Base-by-base conservation (phyloP, 1,140 invertebrate genomes). In the Temnothorax nylanderi region DNA sequence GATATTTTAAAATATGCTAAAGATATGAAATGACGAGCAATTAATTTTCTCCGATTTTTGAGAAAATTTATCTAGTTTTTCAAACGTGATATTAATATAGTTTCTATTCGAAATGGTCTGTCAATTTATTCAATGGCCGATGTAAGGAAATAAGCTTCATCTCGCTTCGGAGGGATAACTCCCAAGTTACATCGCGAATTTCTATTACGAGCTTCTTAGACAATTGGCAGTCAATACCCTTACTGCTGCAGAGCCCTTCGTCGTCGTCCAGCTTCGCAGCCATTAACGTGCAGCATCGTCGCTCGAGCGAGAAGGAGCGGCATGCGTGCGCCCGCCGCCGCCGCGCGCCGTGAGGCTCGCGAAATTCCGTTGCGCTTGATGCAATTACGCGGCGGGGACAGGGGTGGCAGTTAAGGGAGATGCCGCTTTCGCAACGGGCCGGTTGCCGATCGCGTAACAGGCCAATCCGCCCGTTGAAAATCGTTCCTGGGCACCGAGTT, bases 361-460 rank as follows among this genome's bases (percentile, higher is more conserved):
- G 49, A 72, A 84, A 87, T 84, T 71, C 72, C 74, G 47, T 41
- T 51, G 77, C 71, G 51, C 34, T 11, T 18, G 60, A 87, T 82
- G 56, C 56, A 82, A 75, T 82, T 88, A 74, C 49, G 47, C 32
- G 13, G 11, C 4, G 32, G 62, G n/a, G 34, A 32, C 5, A 21
- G 21, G 11, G 7, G 13, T 34, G 44, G 11, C 5, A 26, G 74
- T 37, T 18, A 41, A 56, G 5, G 41, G 75, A 34, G 32, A 56
- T 69, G 56, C 26, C 26, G 26, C 26, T 26, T 26, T 26, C 26
- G 26, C 26, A 26, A 26, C 26, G 26, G 26, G 26, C 26, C 26
- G 26, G 26, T 26, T 26, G 26, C 26, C 58, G 37, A 7, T 13
- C 6, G 5, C 4, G 3, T 1, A 44, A n/a, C 34, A 54, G n/a